Percentiles rank a stretch among this genome's conserved stretches.
Evolutionary conservation across 2,113 vertebrate genomes (phyloP).

Genomic region (Hemiprocne comata): DNA sequence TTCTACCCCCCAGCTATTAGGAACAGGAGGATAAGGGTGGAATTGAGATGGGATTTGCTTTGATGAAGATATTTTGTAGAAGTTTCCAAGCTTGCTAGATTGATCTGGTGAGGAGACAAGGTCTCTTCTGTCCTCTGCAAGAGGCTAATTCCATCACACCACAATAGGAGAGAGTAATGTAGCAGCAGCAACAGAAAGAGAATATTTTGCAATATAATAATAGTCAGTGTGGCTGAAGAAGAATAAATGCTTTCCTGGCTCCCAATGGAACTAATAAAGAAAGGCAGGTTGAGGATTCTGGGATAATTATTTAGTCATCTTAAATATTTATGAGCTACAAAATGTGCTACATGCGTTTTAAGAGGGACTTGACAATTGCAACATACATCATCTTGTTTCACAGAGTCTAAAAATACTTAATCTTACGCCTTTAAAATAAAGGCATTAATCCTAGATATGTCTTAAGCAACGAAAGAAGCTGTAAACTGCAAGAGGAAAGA

Average conservation of each 20-base stretch:
- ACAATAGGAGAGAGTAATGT: not conserved
- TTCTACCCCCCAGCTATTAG: not conserved
- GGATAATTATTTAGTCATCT: slow-evolving; percentile 79
- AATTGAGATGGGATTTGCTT: not conserved
- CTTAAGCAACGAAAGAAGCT: slow-evolving; percentile 6
- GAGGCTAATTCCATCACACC: not conserved
- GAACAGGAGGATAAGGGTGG: not conserved
- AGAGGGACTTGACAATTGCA: slow-evolving; percentile 73
- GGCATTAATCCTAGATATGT: slow-evolving; percentile 59
- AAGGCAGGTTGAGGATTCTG: slow-evolving; percentile 60
- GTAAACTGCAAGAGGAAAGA: not conserved
- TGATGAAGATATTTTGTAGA: slow-evolving; percentile 31
- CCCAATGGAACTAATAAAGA: slow-evolving; percentile 74
- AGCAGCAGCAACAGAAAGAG: slow-evolving; percentile 29
- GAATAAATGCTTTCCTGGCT: slow-evolving; percentile 69
- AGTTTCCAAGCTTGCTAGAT: not conserved
- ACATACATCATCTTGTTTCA: slow-evolving; percentile 73
- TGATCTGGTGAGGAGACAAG: not conserved
- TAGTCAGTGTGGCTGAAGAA: slow-evolving; percentile 68
- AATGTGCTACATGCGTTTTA: slow-evolving; percentile 76
- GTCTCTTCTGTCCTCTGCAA: not conserved
- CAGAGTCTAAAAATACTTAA: slow-evolving; percentile 73
- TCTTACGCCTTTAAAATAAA: slow-evolving; percentile 62
- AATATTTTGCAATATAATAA: slow-evolving; percentile 69
- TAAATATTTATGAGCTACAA: slow-evolving; percentile 81